These are phyloP conservation scores for Varanus salvator DNA, from an alignment of 2,113 vertebrate genomes.

Conservation along the genomic window DNA sequence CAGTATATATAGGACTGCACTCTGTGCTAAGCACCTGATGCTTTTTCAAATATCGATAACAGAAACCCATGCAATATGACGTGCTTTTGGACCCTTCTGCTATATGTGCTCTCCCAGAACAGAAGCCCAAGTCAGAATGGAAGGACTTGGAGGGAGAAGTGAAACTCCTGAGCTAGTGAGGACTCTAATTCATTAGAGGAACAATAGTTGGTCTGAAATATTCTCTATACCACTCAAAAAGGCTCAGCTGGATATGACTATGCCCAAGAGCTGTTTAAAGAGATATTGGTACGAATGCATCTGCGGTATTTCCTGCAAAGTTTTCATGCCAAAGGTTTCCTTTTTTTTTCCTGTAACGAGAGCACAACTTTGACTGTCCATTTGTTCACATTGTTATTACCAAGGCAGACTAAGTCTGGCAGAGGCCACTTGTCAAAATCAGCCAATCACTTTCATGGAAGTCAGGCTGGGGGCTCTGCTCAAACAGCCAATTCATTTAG, in stretches of 20 bases:
- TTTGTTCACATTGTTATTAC: constrained; percentile 19
- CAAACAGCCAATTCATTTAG: constrained; percentile 12
- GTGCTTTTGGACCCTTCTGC: background rate
- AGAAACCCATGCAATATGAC: background rate
- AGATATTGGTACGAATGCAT: background rate
- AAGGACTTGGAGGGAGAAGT: background rate
- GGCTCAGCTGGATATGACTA: background rate
- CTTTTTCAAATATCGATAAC: background rate
- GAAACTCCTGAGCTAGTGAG: background rate
- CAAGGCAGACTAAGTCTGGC: background rate
- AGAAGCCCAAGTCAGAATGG: background rate
- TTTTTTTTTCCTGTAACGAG: background rate
- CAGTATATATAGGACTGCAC: background rate
- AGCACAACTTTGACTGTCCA: background rate
- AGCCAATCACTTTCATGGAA: background rate
- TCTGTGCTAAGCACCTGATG: background rate
- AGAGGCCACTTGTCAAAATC: constrained; percentile 1
- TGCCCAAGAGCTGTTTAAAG: background rate
- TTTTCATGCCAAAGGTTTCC: background rate
- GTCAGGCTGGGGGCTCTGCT: background rate
- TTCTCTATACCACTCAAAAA: background rate
- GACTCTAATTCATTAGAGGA: background rate
- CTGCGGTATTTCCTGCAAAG: background rate
- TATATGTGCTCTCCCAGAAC: background rate
- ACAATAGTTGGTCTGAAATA: background rate